These are phyloP conservation scores for Rhogogaster chlorosoma DNA, from an alignment of 2,888 invertebrate species.

Conservation along the genomic window DNA sequence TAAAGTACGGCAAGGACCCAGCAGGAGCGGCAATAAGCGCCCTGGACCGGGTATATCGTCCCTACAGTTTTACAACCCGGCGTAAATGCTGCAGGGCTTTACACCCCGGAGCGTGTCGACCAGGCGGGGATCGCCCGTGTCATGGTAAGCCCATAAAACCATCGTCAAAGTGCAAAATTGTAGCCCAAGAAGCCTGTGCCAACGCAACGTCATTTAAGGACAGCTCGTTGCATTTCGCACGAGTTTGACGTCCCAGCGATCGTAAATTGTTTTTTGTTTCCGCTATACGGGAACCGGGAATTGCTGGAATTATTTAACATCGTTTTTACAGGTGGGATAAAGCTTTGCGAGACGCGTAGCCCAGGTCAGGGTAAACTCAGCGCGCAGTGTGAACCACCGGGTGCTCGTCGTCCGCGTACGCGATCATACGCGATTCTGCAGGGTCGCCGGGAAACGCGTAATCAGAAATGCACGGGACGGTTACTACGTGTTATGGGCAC, in stretches of 20 bases:
- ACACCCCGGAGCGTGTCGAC: neutral
- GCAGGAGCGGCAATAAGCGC: neutral
- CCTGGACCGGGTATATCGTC: neutral
- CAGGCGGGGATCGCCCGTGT: neutral
- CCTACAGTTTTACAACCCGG: neutral
- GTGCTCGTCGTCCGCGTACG: neutral
- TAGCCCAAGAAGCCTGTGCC: neutral
- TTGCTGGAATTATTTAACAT: neutral
- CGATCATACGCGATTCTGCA: neutral
- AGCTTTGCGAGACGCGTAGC: neutral
- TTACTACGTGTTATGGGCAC: neutral
- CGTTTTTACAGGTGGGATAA: neutral
- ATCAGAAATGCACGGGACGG: constrained; percentile 13
- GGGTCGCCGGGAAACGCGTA: neutral
- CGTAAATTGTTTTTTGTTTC: neutral
- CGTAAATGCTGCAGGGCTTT: neutral
- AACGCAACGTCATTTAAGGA: neutral
- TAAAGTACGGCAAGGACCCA: constrained; percentile 13
- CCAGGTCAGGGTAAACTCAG: neutral
- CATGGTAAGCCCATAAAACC: neutral
- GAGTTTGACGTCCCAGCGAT: neutral
- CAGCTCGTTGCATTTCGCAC: neutral
- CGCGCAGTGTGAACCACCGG: constrained; percentile 10
- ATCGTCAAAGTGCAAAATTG: neutral
- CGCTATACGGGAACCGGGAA: neutral